Percentiles rank a stretch among this genome's conserved stretches.
Evolutionary conservation across 2,797 vertebrate species (phyloP).

Genomic region (Danio jaintianensis): DNA sequence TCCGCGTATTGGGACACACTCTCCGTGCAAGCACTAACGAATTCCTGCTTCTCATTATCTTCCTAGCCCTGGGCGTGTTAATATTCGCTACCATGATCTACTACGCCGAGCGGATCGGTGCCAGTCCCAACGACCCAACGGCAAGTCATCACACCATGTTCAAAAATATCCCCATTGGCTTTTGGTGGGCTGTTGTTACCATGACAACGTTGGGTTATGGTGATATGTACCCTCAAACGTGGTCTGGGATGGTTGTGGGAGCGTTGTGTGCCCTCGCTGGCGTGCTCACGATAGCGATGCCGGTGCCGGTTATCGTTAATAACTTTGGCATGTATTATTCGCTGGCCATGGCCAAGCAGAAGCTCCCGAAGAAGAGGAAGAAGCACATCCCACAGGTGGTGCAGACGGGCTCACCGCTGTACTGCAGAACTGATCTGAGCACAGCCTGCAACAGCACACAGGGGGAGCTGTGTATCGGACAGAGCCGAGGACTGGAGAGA

Average conservation of each 20-base stretch:
- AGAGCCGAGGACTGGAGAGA: conserved; percentile 86
- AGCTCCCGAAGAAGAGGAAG: conserved; percentile 96
- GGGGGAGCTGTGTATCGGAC: conserved; percentile 87
- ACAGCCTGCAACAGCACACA: conserved; percentile 94
- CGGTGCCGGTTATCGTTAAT: conserved; percentile 97
- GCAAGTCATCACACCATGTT: conserved; percentile 93
- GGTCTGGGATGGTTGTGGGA: conserved; percentile 98
- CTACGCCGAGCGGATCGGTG: conserved; percentile 95
- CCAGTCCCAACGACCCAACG: conserved; percentile 92
- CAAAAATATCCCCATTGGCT: conserved; percentile 98
- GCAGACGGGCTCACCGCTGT: conserved; percentile 89
- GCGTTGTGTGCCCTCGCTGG: conserved; percentile 96
- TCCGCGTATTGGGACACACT: conserved; percentile 94
- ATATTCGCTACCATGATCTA: conserved; percentile 99
- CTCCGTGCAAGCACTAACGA: conserved; percentile 95
- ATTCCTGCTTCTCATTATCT: conserved; percentile 97
- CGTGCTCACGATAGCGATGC: conserved; percentile 99
- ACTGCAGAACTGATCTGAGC: conserved; percentile 93
- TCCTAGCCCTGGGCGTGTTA: conserved; percentile 94
- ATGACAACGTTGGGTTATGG: conserved; percentile 98
- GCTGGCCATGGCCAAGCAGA: conserved; percentile 98
- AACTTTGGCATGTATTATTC: conserved; percentile 99
- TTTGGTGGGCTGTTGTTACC: conserved; percentile 99
- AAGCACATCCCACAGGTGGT: conserved; percentile 93
- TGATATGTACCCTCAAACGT: conserved; percentile 97